Percentiles rank a stretch among this genome's conserved stretches.
These are phyloP conservation scores for Neolamprologus modestus DNA, from an alignment of 2,113 vertebrate genomes.

Conservation along the genomic window DNA sequence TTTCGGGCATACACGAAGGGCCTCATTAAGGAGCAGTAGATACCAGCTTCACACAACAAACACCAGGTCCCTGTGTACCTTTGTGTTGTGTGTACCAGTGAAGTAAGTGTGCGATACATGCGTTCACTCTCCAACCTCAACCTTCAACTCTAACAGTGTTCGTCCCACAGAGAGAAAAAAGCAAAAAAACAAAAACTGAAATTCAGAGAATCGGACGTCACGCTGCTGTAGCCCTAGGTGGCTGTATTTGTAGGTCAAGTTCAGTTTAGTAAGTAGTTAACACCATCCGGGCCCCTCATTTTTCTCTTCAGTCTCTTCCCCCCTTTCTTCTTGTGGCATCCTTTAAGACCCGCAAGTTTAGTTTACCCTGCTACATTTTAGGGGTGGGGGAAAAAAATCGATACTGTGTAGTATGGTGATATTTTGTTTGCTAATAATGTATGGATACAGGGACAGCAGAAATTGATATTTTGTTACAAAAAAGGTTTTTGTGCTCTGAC, in stretches of 20 bases:
- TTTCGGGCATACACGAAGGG: neutral
- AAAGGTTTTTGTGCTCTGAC: too few species aligned
- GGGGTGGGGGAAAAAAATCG: too few species aligned
- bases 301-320: rapidly evolving
- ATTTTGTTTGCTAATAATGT: too few species aligned
- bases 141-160: neutral
- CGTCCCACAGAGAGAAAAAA: neutral
- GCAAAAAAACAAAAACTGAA: neutral
- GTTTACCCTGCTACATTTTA: neutral
- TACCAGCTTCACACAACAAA: neutral
- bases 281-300: rapidly evolving
- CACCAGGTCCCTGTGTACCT: neutral
- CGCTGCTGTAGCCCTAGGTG: neutral
- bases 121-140: neutral
- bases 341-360: neutral
- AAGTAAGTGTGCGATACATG: neutral
- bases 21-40: neutral
- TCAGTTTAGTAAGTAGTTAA: neutral
- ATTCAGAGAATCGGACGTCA: rapidly evolving
- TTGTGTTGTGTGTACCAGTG: neutral
- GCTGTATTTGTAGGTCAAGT: rapidly evolving
- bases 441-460: too few species aligned
- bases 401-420: too few species aligned
- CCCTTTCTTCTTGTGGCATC: neutral
- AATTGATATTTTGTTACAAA: too few species aligned